Base-by-base conservation (phyloP, 2,113 vertebrate species). In the Willisornis vidua region DNA sequence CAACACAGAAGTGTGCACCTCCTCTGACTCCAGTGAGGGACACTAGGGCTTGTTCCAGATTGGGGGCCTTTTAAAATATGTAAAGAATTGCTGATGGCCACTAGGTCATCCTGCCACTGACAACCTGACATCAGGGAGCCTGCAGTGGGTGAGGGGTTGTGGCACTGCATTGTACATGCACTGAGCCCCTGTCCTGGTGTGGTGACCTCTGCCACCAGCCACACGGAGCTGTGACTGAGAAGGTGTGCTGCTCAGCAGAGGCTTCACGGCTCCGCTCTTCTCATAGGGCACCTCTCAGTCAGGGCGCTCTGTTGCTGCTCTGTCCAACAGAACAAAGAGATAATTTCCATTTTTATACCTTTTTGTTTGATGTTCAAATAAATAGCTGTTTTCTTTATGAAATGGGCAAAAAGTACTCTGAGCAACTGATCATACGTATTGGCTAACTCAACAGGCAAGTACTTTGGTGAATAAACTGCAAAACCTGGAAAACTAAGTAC, bases 141-240 rank as follows among this genome's bases (percentile, higher is more conserved):
- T 37, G 6, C 19, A 43, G 67, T 22, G 25, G 43, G 18, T 51
- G 35, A 31, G 12, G 35, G 29, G 28, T 79, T 79, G 57, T 92
- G 62, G 43, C 79, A 37, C 51, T 29, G 9, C 0, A 0, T 31
- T 59, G 33, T 37, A 46, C 16, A 8, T 29, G 17, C 31, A 6
- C 3, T 12, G 14, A n/a, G 29, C 0, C 1, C 22, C 75, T 0
- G 0, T 43, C 3, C 37, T 82, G 45, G 48, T 81, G 70, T 43
- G 59, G 74, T 25, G 48, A 33, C 17, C 25, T 75, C 35, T 90
- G 82, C 49, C 39, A 7, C 19, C 49, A 86, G 4, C 29, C 3
- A 1, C 1, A 2, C 0, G 3, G 25, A 4, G 7, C 7, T 43
- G 7, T 62, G 46, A 22, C 46, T 15, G 6, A 45, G 37, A 28